Evolutionary conservation across 1,140 invertebrate species (phyloP).

Genomic region (Ceratosolen fusciceps): DNA sequence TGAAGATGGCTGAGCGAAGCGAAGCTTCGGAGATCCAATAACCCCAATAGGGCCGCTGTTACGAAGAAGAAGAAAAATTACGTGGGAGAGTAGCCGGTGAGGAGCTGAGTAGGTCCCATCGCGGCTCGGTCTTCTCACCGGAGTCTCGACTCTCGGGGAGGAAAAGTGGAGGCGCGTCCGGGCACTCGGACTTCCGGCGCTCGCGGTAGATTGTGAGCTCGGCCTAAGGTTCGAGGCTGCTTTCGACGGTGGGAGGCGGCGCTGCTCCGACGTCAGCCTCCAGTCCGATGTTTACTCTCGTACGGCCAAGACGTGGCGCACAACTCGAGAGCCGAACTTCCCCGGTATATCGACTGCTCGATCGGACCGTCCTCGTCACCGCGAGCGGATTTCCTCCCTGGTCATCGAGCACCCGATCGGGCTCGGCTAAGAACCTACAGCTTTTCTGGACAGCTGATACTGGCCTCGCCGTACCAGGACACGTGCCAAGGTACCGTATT

Average conservation of each 20-base stretch:
- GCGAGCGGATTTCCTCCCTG: background rate
- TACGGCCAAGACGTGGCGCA: background rate
- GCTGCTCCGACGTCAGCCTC: constrained; percentile 8
- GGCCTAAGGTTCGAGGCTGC: constrained; percentile 15
- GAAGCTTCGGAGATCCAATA: too few relatives aligned
- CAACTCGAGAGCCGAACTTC: too few relatives aligned
- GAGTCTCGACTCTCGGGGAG: background rate
- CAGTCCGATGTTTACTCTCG: constrained; percentile 45
- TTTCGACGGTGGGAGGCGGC: constrained; percentile 6
- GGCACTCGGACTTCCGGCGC: background rate
- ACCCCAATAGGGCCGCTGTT: too few relatives aligned
- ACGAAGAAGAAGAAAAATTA: too few relatives aligned
- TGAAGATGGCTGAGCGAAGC: too few relatives aligned
- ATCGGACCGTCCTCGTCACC: background rate
- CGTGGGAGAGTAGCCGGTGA: too few relatives aligned
- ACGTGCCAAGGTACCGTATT: constrained; percentile 18
- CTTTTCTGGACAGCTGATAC: background rate
- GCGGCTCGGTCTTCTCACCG: background rate
- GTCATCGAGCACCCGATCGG: too few relatives aligned
- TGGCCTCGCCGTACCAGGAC: background rate
- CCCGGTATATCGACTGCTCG: background rate
- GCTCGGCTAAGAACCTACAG: background rate
- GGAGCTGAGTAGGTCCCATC: background rate
- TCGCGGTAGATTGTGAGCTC: constrained; percentile 16
- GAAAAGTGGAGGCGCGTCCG: background rate